A percentile compares a stretch with the other conserved stretches of the same genome.
Conservation (phyloP, 2,113 vertebrate genomes). For the Cinclus cinclus region DNA sequence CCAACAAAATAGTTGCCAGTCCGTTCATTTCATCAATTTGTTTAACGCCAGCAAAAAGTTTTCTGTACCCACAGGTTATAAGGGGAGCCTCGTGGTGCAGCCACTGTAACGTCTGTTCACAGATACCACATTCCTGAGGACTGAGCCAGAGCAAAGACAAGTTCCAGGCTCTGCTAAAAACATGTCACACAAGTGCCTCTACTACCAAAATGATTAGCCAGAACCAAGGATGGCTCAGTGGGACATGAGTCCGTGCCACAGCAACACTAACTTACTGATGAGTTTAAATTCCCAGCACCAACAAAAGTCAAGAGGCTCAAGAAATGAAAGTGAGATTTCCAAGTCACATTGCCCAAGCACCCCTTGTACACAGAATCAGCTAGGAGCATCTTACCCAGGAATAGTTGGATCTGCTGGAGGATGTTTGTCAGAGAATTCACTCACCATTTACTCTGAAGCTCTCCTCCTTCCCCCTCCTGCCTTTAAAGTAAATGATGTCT, state of each 20-base stretch:
- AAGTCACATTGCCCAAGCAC: background rate
- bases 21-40: background rate
- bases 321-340: background rate
- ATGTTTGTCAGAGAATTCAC: background rate
- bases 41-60: background rate
- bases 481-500: background rate
- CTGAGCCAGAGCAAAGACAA: background rate
- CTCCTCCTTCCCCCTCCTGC: background rate
- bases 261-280: background rate
- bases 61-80: background rate
- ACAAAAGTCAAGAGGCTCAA: background rate
- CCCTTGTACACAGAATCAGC: background rate
- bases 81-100: background rate
- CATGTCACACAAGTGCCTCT: background rate
- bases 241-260: accelerated
- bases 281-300: background rate
- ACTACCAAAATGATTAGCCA: background rate
- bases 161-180: background rate
- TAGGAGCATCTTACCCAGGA: background rate
- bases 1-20: background rate
- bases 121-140: background rate
- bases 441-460: background rate
- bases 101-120: background rate
- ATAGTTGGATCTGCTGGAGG: background rate
- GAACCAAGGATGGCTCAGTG: background rate